Evolutionary conservation across 2,113 vertebrate species (phyloP).

Genomic region (Lepus americanus): DNA sequence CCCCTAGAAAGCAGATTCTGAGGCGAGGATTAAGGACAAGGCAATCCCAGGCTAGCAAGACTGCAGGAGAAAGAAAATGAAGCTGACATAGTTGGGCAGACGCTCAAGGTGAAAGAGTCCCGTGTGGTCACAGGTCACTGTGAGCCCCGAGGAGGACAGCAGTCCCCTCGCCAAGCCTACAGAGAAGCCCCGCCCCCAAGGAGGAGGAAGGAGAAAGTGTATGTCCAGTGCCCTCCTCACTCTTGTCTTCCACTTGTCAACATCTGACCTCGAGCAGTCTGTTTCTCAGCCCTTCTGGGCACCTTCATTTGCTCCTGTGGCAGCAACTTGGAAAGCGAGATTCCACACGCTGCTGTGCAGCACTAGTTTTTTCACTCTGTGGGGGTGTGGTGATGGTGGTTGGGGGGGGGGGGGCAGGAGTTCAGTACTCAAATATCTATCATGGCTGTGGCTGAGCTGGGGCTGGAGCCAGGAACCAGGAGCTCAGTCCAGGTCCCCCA

Average conservation of each 20-base stretch:
- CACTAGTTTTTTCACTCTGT: neutral
- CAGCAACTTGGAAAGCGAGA: neutral
- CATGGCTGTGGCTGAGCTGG: too few species aligned
- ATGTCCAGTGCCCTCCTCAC: neutral
- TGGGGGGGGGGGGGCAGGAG: too few species aligned
- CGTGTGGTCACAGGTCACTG: neutral
- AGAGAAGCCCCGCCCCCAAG: neutral
- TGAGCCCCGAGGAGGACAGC: neutral
- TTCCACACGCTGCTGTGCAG: neutral
- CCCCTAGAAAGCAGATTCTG: slow-evolving; percentile 29
- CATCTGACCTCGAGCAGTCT: neutral
- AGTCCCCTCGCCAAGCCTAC: neutral
- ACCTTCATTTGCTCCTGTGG: neutral
- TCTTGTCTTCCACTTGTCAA: neutral
- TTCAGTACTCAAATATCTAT: too few species aligned
- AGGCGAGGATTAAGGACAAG: neutral
- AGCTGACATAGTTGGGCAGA: neutral
- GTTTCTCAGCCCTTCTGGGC: neutral
- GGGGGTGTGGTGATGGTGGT: too few species aligned
- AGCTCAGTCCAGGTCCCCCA: too few species aligned
- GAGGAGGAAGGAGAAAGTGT: neutral
- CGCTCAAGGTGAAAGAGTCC: neutral
- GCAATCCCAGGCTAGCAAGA: neutral
- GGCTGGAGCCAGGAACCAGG: too few species aligned
- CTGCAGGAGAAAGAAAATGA: neutral